These are phyloP conservation scores for Phengaris arion DNA, from an alignment of 2,888 invertebrate species.

Conservation along the genomic window DNA sequence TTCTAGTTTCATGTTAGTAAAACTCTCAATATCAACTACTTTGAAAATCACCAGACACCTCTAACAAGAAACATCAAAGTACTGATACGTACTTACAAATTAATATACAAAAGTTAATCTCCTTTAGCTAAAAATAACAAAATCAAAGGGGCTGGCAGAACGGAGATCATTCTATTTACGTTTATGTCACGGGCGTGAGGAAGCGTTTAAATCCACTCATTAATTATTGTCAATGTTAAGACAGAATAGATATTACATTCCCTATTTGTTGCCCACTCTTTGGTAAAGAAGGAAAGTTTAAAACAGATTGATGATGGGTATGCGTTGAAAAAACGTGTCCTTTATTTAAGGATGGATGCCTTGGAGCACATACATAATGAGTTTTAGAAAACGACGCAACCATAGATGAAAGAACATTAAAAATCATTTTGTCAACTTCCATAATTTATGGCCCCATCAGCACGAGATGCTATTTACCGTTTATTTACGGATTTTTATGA, in stretches of 20 bases:
- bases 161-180: conserved; percentile 78
- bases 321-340: conserved; percentile 69
- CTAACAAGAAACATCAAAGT: conserved; percentile 75
- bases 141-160: conserved; percentile 75
- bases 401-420: conserved; percentile 64
- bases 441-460: conserved; percentile 64
- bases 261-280: conserved; percentile 70
- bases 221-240: conserved; percentile 78
- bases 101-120: conserved; percentile 71
- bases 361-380: conserved; percentile 64
- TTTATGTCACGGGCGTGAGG: conserved; percentile 80
- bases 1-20: conserved; percentile 34
- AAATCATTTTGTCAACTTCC: conserved; percentile 73
- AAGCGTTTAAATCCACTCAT: conserved; percentile 80
- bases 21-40: conserved; percentile 47
- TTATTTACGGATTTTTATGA: conserved; percentile 64
- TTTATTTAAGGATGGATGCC: conserved; percentile 65
- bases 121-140: conserved; percentile 73
- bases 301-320: conserved; percentile 70
- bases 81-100: conserved; percentile 68
- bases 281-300: conserved; percentile 65
- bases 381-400: conserved; percentile 66
- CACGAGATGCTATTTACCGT: conserved; percentile 56
- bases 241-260: conserved; percentile 78
- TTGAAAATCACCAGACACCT: conserved; percentile 71